These are phyloP conservation scores for Coturnix japonica DNA, from an alignment of 2,113 vertebrate genomes.

Conservation along the genomic window DNA sequence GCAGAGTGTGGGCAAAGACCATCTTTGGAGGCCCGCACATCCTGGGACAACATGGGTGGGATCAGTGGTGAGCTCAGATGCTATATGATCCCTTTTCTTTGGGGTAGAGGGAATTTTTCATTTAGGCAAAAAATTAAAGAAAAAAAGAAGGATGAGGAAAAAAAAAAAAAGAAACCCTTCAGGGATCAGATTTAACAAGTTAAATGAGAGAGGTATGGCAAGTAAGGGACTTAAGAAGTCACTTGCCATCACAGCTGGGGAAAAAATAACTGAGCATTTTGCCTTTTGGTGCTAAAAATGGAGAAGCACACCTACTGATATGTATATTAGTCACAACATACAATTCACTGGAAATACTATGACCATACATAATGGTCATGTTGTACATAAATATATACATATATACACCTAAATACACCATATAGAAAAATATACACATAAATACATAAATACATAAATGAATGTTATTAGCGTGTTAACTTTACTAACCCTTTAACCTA, in stretches of 20 bases:
- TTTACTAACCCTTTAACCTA: constrained; percentile 77
- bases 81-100: fast-evolving
- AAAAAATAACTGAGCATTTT: neutral
- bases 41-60: neutral
- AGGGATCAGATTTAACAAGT: neutral
- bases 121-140: neutral
- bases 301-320: neutral
- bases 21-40: fast-evolving
- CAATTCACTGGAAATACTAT: constrained; percentile 53
- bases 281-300: neutral
- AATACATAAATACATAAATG: constrained; percentile 74
- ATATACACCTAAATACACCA: too few relatives aligned
- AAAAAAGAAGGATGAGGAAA: neutral
- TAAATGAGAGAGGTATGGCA: neutral
- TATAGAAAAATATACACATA: too few relatives aligned
- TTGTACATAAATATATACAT: too few relatives aligned
- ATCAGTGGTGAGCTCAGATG: neutral
- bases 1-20: neutral
- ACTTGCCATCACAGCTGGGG: neutral
- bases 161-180: neutral
- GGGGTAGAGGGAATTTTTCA: neutral
- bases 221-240: neutral
- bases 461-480: constrained; percentile 78
- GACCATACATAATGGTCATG: neutral
- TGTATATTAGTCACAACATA: neutral